Conservation (phyloP, 2,888 invertebrate species). For the Unio pictorum region DNA sequence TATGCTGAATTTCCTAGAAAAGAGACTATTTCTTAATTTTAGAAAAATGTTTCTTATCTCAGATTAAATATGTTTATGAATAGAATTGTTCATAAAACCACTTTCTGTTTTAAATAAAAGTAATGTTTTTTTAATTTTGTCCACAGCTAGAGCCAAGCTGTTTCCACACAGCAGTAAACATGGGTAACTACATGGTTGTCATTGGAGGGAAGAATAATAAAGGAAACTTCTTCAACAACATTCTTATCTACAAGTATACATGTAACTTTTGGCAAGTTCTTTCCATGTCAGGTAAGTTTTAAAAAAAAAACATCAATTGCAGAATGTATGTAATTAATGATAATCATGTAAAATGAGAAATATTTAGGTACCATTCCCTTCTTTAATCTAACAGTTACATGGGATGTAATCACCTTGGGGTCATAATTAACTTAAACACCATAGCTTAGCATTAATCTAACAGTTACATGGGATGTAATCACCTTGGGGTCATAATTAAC, state of each 20-base stretch:
- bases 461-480: no score
- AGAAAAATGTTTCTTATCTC: no score
- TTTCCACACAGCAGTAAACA: constrained; percentile 83
- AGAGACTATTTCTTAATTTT: no score
- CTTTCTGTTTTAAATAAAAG: no score
- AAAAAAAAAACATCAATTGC: no score
- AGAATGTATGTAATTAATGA: no score
- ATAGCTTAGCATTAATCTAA: not conserved
- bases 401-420: no score
- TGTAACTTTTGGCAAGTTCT: constrained; percentile 86
- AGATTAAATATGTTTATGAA: no score
- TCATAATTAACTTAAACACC: no score
- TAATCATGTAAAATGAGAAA: not conserved
- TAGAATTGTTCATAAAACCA: no score
- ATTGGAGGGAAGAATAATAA: constrained; percentile 84
- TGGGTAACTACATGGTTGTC: constrained; percentile 91
- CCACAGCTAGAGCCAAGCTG: constrained; percentile 76
- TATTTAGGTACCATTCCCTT: not conserved
- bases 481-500: no score
- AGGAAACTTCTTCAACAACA: constrained; percentile 48
- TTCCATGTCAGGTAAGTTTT: constrained; percentile 43
- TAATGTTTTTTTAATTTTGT: not conserved
- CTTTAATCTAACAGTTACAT: not conserved
- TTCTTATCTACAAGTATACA: constrained; percentile 88
- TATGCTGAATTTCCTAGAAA: no score